A percentile compares a stretch with the other conserved stretches of the same genome.
These are phyloP conservation scores for Propsilocerus akamusi DNA, from an alignment of 1,140 invertebrate genomes.

Conservation along the genomic window DNA sequence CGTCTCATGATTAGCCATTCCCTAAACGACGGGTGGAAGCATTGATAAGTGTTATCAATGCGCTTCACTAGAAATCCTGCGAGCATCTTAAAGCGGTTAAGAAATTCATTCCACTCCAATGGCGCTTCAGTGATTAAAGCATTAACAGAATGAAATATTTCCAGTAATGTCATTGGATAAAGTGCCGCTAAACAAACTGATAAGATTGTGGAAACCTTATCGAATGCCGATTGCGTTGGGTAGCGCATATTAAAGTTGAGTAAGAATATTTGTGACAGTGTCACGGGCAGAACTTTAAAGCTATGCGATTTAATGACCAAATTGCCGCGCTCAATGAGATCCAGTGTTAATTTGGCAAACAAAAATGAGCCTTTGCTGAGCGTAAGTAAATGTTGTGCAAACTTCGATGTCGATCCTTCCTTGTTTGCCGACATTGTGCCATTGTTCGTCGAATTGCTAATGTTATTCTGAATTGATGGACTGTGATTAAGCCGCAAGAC, in stretches of 20 bases:
- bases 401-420: constrained; percentile 39
- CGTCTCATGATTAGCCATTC: constrained; percentile 80
- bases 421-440: constrained; percentile 6
- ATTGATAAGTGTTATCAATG: constrained; percentile 86
- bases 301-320: constrained; percentile 83
- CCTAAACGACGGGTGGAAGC: constrained; percentile 90
- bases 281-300: constrained; percentile 84
- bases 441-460: constrained; percentile 36
- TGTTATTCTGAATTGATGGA: constrained; percentile 64
- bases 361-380: constrained; percentile 78
- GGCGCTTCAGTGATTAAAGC: constrained; percentile 55
- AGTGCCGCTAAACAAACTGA: constrained; percentile 78
- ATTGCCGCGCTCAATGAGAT: constrained; percentile 81
- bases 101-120: constrained; percentile 76
- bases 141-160: constrained; percentile 89
- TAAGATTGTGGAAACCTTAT: constrained; percentile 70
- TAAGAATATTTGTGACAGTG: constrained; percentile 79
- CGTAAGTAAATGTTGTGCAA: constrained; percentile 65
- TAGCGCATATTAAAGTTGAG: constrained; percentile 87
- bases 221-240: constrained; percentile 74
- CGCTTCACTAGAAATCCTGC: constrained; percentile 74
- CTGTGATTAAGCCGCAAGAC: constrained; percentile 60
- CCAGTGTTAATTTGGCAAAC: constrained; percentile 80
- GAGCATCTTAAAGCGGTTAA: constrained; percentile 65
- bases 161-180: constrained; percentile 73